Evolutionary conservation across 2,797 vertebrate species (phyloP), one percentile per base, ranked within the genome.

Genomic region (Sphenodon punctatus): DNA sequence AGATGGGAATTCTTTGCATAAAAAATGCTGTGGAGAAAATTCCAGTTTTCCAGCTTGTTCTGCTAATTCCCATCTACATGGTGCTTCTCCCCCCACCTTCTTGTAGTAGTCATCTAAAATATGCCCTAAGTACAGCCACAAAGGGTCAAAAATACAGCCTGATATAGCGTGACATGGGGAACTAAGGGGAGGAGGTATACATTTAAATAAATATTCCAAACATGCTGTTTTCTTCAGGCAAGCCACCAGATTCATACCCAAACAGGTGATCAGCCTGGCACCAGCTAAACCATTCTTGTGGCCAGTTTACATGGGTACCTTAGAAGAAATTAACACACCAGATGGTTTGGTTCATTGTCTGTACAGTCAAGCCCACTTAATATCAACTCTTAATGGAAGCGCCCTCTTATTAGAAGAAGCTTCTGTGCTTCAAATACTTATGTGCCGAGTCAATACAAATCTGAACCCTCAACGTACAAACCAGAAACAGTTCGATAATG

Each of bases 401-500:
- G 20, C 34, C 36, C 27, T 67, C 49, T 30, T 2, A 3, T 15
- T 7, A 23, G 53, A 32, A 85, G 81, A 16, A 81, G 5, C 45
- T 39, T 45, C 42, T 51, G 34, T 30, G 30, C 32, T 49, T 72
- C 34, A 4, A 67, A 0, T 59, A 60, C 14, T 0, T 68, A 82
- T 84, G 51, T 67, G n/a, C 59, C 19, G 27, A 11, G 2, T 87
- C 81, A 84, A 75, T 82, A 63, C 67, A 80, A 68, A 76, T 2
- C 2, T 0, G 55, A 89, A 84, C 90, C 88, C 88, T 90, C 87
- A 76, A 2, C 66, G n/a, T n/a, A n/a, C n/a, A n/a, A n/a, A n/a
- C n/a, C n/a, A n/a, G n/a, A n/a, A n/a, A n/a, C n/a, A n/a, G n/a
- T n/a, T n/a, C n/a, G n/a, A n/a, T n/a, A n/a, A n/a, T 42, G 51